A percentile compares a stretch with the other conserved stretches of the same genome.
These are phyloP conservation scores for Neodon shergylaensis DNA, from an alignment of 2,113 vertebrate species.

Conservation along the genomic window DNA sequence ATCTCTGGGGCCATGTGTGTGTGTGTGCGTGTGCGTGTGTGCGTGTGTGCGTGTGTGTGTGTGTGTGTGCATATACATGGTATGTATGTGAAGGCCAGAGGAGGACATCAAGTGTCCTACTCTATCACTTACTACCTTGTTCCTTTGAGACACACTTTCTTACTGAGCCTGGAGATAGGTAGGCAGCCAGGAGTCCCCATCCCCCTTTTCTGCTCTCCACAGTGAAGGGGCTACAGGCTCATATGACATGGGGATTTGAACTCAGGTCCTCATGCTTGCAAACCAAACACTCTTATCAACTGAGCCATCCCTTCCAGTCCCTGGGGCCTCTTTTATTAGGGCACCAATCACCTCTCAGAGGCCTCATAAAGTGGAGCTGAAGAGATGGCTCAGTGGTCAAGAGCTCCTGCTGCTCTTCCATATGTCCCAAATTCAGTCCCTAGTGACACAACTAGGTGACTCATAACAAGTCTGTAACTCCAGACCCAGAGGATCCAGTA, in stretches of 20 bases:
- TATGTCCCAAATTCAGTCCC: neutral
- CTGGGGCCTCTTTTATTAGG: neutral
- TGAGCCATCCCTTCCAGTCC: neutral
- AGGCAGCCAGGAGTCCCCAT: neutral
- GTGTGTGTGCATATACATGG: neutral
- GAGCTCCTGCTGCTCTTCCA: neutral
- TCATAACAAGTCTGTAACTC: neutral
- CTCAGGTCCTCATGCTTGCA: neutral
- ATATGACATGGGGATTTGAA: neutral
- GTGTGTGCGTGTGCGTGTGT: neutral
- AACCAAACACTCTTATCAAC: neutral
- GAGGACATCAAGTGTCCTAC: neutral
- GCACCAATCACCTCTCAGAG: neutral
- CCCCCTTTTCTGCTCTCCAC: neutral
- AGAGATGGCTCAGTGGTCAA: neutral
- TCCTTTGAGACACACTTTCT: neutral
- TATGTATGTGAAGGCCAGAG: neutral
- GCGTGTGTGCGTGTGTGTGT: neutral
- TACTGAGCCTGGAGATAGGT: neutral
- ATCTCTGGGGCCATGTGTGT: neutral
- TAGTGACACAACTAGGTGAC: no score
- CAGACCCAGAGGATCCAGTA: neutral
- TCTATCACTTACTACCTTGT: neutral
- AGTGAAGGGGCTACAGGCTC: neutral
- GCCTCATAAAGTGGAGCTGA: neutral